phyloP scores from a whole-genome alignment of 2,797 vertebrate species.

The Dromococcyx pavoninus region DNA sequence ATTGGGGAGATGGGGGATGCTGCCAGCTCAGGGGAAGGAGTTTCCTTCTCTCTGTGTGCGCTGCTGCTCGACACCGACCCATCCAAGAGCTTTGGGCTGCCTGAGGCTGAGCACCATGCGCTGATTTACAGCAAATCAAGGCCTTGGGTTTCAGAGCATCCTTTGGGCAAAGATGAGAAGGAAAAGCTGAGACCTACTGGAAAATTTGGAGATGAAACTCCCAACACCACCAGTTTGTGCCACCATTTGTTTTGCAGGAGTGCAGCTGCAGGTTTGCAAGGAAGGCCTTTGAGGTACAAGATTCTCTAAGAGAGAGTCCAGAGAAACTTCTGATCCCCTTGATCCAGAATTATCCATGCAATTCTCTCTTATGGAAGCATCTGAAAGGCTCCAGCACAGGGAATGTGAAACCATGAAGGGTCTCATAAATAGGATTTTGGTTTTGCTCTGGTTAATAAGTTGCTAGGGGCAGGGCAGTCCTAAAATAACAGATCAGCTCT shows the following conservation, averaged over 20 bases:
- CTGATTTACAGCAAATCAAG: background rate
- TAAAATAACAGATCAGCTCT: rapidly evolving
- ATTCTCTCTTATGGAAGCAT: background rate
- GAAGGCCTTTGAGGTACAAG: background rate
- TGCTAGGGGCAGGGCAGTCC: background rate
- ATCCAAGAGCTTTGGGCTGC: background rate
- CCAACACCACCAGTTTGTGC: background rate
- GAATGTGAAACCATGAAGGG: background rate
- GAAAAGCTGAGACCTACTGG: background rate
- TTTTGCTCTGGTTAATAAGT: background rate
- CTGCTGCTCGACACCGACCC: rapidly evolving
- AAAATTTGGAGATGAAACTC: background rate
- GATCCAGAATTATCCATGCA: background rate
- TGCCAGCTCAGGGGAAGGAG: background rate
- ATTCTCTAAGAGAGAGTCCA: background rate
- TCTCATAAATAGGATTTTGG: background rate
- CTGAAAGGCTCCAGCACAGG: background rate
- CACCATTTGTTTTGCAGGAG: background rate
- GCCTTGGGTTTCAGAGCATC: background rate
- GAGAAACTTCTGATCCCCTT: background rate
- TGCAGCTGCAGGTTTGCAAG: background rate
- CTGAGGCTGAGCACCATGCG: background rate
- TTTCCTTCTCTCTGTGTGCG: background rate
- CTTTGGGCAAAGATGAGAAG: background rate
- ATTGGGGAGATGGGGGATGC: background rate